phyloP scores from a whole-genome alignment of 1,140 invertebrate species.

The Drosophila sturtevanti region DNA sequence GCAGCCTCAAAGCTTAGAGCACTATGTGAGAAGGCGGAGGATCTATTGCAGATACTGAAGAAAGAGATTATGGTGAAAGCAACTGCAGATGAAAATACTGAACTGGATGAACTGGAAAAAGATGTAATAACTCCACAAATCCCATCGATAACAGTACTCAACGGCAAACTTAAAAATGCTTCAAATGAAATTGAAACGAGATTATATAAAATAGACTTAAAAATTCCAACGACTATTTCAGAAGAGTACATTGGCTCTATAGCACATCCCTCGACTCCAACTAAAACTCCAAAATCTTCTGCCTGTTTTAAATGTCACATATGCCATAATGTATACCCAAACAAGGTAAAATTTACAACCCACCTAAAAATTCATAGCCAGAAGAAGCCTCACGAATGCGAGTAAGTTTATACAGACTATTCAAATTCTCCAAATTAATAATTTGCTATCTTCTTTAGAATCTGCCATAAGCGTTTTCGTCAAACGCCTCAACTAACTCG shows the following conservation, averaged over 20 bases:
- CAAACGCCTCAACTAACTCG: conserved; percentile 69
- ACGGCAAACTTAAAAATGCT: background rate
- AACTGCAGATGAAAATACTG: background rate
- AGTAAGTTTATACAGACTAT: conserved; percentile 45
- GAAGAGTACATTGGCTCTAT: background rate
- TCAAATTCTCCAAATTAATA: background rate
- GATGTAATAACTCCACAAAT: background rate
- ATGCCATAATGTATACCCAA: conserved; percentile 62
- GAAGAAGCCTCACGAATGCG: conserved; percentile 75
- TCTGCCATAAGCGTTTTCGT: conserved; percentile 72
- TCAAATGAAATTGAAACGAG: background rate
- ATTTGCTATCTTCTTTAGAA: conserved; percentile 33
- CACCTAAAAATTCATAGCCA: conserved; percentile 65
- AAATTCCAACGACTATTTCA: background rate
- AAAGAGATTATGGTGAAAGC: background rate
- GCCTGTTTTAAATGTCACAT: conserved; percentile 43
- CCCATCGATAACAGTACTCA: background rate
- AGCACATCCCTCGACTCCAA: background rate
- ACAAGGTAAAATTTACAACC: conserved; percentile 52
- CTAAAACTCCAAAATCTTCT: background rate
- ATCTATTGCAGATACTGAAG: conserved; percentile 19
- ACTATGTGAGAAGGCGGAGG: conserved; percentile 52
- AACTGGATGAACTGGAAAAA: background rate
- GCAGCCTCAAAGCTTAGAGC: conserved; percentile 54
- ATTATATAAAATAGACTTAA: background rate